These are phyloP conservation scores for Apamea anceps DNA, from an alignment of 2,888 invertebrate genomes.

Conservation along the genomic window DNA sequence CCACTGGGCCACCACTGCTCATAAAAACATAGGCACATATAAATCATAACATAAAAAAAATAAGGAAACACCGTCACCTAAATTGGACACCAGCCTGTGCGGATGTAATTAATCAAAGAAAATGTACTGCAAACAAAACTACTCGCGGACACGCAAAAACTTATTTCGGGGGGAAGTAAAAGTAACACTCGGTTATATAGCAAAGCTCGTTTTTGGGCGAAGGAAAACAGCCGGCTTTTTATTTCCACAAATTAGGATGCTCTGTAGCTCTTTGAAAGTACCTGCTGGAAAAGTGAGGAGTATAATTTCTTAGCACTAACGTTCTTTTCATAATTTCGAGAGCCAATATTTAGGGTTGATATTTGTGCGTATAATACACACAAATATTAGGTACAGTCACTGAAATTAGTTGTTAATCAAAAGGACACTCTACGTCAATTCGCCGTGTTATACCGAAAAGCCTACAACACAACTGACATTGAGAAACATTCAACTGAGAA, in stretches of 20 bases:
- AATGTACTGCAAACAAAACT: conserved; percentile 68
- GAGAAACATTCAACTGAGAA: too few relatives aligned
- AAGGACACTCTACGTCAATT: neutral
- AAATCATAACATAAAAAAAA: conserved; percentile 52
- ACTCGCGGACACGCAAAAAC: conserved; percentile 68
- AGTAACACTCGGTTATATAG: conserved; percentile 64
- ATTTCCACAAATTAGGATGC: conserved; percentile 47
- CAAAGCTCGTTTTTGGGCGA: conserved; percentile 49
- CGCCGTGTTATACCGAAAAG: neutral
- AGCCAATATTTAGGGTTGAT: neutral
- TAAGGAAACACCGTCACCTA: conserved; percentile 53
- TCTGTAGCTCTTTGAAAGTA: conserved; percentile 13
- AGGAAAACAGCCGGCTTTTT: conserved; percentile 53
- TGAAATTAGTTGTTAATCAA: neutral
- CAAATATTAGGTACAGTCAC: neutral
- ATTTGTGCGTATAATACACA: neutral
- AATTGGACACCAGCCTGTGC: conserved; percentile 61
- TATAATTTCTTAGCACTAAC: conserved; percentile 13
- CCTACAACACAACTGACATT: too few relatives aligned
- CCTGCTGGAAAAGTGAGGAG: conserved; percentile 20
- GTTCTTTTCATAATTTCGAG: neutral
- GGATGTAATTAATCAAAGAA: conserved; percentile 70
- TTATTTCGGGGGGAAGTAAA: conserved; percentile 67
- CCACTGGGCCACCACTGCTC: neutral
- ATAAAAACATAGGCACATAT: conserved; percentile 20